Percentiles rank a stretch among this genome's conserved stretches.
Conservation (phyloP, 64 coral and sea anemone genomes). For the Trachythela sp. region DNA sequence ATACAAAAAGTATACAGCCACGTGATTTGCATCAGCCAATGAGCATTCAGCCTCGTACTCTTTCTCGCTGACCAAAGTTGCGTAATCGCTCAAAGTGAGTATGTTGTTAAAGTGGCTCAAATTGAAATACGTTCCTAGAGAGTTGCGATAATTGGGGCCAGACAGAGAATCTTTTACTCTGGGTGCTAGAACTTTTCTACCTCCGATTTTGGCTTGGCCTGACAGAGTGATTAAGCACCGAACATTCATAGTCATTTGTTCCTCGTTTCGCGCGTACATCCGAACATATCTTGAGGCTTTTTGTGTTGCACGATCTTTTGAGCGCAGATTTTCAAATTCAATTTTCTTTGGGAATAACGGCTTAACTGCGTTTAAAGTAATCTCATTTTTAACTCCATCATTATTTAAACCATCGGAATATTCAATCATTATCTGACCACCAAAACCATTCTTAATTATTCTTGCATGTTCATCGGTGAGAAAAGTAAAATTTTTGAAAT, state of each 20-base stretch:
- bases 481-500: neutral
- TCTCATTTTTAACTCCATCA: neutral
- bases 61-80: neutral
- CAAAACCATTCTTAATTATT: neutral
- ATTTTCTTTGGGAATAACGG: neutral
- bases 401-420: neutral
- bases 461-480: neutral
- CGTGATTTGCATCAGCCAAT: neutral
- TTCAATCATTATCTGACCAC: neutral
- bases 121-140: neutral
- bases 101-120: neutral
- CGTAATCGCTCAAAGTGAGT: neutral
- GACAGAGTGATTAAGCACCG: neutral
- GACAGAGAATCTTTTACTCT: neutral
- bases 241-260: neutral
- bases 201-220: neutral
- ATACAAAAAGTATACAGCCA: neutral
- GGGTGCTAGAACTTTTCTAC: neutral
- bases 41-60: neutral
- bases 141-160: neutral
- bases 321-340: neutral
- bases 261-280: neutral
- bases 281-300: neutral
- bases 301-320: neutral
- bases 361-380: neutral